These are phyloP conservation scores for Crioceris asparagi DNA, from an alignment of 2,888 invertebrate species.

Conservation along the genomic window DNA sequence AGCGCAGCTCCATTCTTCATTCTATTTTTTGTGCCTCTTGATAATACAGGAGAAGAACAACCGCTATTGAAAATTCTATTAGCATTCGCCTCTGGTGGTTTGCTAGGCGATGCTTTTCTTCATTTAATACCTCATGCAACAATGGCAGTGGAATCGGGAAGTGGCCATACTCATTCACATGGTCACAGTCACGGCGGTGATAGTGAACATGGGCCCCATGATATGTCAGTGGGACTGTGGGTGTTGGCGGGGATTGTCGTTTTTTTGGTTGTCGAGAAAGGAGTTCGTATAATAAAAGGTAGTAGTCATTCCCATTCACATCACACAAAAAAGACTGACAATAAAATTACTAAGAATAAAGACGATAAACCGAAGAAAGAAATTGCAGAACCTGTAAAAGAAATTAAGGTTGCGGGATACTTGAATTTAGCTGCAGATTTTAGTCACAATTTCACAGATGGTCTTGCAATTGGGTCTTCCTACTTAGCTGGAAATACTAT, in stretches of 20 bases:
- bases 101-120: conserved; percentile 96
- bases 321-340: conserved; percentile 35
- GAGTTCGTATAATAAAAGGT: conserved; percentile 74
- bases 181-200: conserved; percentile 45
- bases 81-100: conserved; percentile 89
- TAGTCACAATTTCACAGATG: conserved; percentile 98
- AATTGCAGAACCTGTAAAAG: conserved; percentile 38
- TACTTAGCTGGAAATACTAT: conserved; percentile 83
- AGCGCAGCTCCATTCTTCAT: conserved; percentile 92
- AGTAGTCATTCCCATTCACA: conserved; percentile 60
- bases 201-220: conserved; percentile 51
- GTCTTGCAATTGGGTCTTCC: conserved; percentile 96
- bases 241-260: conserved; percentile 88
- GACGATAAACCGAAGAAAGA: conserved; percentile 32
- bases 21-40: conserved; percentile 84
- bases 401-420: conserved; percentile 81
- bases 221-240: conserved; percentile 88
- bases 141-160: conserved; percentile 41
- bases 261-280: conserved; percentile 89
- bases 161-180: conserved; percentile 15
- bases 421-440: conserved; percentile 97
- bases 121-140: conserved; percentile 97
- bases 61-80: conserved; percentile 81
- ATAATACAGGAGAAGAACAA: conserved; percentile 72
- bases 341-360: conserved; percentile 4